phyloP scores from a whole-genome alignment of 2,113 vertebrate genomes.

The Camelus bactrianus region DNA sequence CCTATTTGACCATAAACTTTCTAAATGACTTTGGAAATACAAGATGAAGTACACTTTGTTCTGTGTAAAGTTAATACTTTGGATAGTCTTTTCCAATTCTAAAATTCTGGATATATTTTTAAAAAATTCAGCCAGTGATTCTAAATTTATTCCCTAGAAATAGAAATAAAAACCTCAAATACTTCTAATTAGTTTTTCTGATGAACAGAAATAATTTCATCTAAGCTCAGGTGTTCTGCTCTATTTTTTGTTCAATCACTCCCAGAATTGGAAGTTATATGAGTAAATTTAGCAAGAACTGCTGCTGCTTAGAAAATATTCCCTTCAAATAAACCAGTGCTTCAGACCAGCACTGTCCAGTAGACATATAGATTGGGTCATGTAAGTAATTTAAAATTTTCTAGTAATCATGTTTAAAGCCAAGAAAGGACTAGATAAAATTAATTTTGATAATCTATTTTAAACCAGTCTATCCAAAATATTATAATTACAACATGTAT shows the following conservation, averaged over 20 bases:
- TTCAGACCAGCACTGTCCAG: neutral
- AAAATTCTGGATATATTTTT: conserved; percentile 28
- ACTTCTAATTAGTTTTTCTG: conserved; percentile 7
- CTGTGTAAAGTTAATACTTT: neutral
- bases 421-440: neutral
- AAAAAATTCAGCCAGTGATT: conserved; percentile 43
- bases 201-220: conserved; percentile 15
- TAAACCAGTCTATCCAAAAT: neutral
- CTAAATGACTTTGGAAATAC: neutral
- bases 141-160: conserved; percentile 28
- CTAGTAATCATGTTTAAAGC: neutral
- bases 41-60: neutral
- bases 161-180: neutral
- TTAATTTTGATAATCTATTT: conserved; percentile 21
- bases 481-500: neutral
- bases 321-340: neutral
- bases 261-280: neutral
- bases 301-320: conserved; percentile 1
- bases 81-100: neutral
- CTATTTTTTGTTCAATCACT: conserved; percentile 12
- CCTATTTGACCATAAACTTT: neutral
- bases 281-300: neutral
- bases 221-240: neutral
- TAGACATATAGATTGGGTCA: neutral
- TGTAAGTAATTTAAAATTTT: neutral